A percentile compares a stretch with the other conserved stretches of the same genome.
These are phyloP conservation scores for Myotis myotis DNA, from an alignment of 2,797 vertebrate genomes.

Conservation along the genomic window DNA sequence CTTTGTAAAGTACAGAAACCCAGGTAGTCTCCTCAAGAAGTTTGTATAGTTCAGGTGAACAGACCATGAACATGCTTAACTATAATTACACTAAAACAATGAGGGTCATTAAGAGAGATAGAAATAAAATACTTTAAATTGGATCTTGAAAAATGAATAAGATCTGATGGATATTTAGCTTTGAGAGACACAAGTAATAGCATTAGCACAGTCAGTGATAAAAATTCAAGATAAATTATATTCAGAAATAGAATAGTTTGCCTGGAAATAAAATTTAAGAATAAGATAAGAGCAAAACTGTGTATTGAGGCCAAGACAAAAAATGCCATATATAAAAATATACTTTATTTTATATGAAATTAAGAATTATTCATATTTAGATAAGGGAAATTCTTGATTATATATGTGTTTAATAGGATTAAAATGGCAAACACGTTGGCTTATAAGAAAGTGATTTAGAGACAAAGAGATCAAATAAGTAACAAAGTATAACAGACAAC, in stretches of 20 bases:
- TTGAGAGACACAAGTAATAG: neutral
- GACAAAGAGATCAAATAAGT: constrained; percentile 19
- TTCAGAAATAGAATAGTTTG: constrained; percentile 13
- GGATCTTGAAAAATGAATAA: neutral
- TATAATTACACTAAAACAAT: neutral
- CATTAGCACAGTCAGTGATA: neutral
- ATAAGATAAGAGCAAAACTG: neutral
- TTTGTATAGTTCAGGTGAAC: neutral
- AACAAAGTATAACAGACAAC: neutral
- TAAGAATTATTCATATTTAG: neutral
- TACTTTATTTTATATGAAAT: neutral
- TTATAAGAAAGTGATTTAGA: constrained; percentile 18
- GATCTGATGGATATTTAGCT: neutral
- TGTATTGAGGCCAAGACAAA: neutral
- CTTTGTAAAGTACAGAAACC: neutral
- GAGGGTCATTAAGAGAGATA: neutral
- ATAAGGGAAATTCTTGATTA: neutral
- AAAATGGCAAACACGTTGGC: neutral
- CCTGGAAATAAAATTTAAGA: neutral
- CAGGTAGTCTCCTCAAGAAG: neutral
- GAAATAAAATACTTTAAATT: constrained; percentile 5
- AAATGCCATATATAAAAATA: neutral
- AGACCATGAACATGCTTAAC: neutral
- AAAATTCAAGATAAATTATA: neutral
- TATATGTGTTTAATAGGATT: neutral